Evolutionary conservation across 2,797 vertebrate genomes (phyloP).

Genomic region (Salarias fasciatus): DNA sequence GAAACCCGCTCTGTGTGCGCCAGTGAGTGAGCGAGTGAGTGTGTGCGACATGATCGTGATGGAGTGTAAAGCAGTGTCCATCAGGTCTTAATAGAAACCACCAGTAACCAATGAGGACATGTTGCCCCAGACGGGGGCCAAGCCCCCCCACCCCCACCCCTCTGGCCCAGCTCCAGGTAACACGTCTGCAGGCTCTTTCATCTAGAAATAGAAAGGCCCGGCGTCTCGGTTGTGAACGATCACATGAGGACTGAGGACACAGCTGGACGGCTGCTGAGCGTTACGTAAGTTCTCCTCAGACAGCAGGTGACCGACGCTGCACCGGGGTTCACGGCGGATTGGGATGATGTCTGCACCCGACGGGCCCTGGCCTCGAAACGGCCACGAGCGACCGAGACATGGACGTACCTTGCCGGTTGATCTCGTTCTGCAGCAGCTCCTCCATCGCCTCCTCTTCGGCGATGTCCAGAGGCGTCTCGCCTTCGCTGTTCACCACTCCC

Average conservation of each 20-base stretch:
- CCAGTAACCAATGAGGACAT: too few relatives aligned
- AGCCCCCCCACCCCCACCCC: slow-evolving; percentile 26
- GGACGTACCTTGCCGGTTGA: slow-evolving; percentile 93
- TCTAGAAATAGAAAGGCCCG: slow-evolving; percentile 73
- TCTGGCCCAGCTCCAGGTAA: slow-evolving; percentile 52
- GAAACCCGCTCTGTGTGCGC: slow-evolving; percentile 5
- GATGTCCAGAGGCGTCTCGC: slow-evolving; percentile 97
- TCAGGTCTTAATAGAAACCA: not conserved
- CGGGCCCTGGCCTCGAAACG: too few relatives aligned
- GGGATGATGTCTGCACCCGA: too few relatives aligned
- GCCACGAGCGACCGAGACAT: not conserved
- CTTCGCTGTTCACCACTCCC: slow-evolving; percentile 98
- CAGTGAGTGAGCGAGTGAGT: too few relatives aligned
- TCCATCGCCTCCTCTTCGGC: slow-evolving; percentile 99
- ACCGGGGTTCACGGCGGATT: slow-evolving; percentile 19
- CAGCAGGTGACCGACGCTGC: slow-evolving; percentile 29
- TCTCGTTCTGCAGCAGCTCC: slow-evolving; percentile 97
- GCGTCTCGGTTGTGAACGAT: slow-evolving; percentile 64
- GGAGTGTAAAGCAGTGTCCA: slow-evolving; percentile 39
- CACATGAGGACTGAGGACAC: slow-evolving; percentile 48
- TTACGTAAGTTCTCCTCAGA: slow-evolving; percentile 52
- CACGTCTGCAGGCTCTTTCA: slow-evolving; percentile 57
- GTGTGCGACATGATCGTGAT: too few relatives aligned
- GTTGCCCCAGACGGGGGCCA: slow-evolving; percentile 4
- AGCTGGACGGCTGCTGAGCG: slow-evolving; percentile 48